A percentile compares a stretch with the other conserved stretches of the same genome.
Conservation (phyloP, 2,113 vertebrate species). For the Helogale parvula region DNA sequence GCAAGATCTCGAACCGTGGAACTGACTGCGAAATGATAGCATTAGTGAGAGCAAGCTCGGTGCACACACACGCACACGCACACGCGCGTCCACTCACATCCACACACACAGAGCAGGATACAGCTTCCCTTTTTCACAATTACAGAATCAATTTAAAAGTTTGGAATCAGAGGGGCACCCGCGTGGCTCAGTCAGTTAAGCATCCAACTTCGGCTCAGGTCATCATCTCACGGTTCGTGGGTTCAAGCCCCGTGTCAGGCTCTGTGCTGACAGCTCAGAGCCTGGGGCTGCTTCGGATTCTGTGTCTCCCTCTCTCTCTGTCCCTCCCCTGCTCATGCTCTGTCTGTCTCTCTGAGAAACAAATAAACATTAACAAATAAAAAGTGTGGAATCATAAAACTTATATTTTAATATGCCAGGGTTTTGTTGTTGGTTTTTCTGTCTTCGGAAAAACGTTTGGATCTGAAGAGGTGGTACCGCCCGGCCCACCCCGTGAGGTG, state of each 20-base stretch:
- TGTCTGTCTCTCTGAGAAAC: too few relatives aligned
- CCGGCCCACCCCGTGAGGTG: accelerated
- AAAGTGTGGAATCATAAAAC: not conserved
- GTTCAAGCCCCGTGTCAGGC: too few relatives aligned
- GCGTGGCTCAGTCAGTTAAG: too few relatives aligned
- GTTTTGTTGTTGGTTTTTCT: not conserved
- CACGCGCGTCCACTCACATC: not conserved
- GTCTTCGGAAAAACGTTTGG: not conserved
- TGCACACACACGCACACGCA: accelerated
- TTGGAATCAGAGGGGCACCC: not conserved
- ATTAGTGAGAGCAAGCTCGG: not conserved
- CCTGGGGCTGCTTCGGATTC: too few relatives aligned
- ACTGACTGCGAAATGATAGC: not conserved
- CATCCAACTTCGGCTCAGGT: too few relatives aligned
- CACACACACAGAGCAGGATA: not conserved
- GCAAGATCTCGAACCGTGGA: too few relatives aligned
- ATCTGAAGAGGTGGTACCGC: accelerated
- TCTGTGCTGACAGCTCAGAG: too few relatives aligned
- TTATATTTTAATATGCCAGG: not conserved
- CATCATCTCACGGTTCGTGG: too few relatives aligned
- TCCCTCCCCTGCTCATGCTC: too few relatives aligned
- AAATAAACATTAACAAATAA: too few relatives aligned
- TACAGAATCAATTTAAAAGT: not conserved
- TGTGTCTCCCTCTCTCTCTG: too few relatives aligned
- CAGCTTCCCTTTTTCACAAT: not conserved